These are phyloP conservation scores for Drosophila lacteicornis DNA, from an alignment of 1,140 invertebrate genomes.

Conservation along the genomic window DNA sequence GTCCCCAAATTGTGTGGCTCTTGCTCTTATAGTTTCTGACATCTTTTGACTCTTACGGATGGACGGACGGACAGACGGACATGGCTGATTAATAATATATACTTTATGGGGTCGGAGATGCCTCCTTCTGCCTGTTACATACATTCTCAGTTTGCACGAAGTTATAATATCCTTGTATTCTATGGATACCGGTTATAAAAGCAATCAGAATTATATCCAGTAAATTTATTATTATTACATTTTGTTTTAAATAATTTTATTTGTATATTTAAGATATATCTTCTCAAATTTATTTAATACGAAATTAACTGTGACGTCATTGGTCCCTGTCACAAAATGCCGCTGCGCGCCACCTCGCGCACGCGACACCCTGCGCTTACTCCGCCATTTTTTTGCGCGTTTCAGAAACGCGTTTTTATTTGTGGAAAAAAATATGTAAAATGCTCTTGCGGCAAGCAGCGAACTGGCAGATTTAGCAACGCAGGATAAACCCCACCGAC, in stretches of 20 bases:
- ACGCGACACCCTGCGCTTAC: conserved; percentile 22
- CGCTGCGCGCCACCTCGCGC: conserved; percentile 6
- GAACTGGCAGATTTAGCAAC: conserved; percentile 29
- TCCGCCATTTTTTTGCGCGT: conserved; percentile 77
- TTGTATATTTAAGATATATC: not conserved
- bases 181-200: not conserved
- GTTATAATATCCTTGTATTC: no score
- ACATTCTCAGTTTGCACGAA: no score
- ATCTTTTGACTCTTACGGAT: no score
- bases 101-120: no score
- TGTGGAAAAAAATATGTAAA: conserved; percentile 57
- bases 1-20: no score
- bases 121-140: no score
- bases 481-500: conserved; percentile 27
- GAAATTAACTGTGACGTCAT: conserved; percentile 17
- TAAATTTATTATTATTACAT: not conserved
- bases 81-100: no score
- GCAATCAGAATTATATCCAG: not conserved
- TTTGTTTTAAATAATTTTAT: not conserved
- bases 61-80: no score
- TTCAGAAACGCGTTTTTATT: conserved; percentile 60
- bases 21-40: no score
- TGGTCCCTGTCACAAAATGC: not conserved
- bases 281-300: no score
- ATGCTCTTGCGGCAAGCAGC: conserved; percentile 38